Evolutionary conservation across 2,888 invertebrate genomes (phyloP).

Genomic region (Clostera curtula): DNA sequence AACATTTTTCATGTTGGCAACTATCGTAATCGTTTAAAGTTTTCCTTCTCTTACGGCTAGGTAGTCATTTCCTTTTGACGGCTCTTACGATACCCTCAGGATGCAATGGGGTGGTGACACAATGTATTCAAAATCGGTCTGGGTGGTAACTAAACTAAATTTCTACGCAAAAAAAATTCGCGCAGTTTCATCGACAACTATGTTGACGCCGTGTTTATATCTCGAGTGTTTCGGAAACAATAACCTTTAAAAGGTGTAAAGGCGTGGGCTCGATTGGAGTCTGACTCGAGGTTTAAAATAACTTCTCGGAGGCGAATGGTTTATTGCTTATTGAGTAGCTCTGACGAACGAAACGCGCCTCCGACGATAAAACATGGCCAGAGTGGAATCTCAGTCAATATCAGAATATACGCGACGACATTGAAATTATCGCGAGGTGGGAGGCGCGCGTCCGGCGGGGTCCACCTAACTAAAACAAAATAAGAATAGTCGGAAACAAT

Average conservation of each 20-base stretch:
- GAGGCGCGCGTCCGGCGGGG: constrained; percentile 54
- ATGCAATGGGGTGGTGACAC: too few relatives aligned
- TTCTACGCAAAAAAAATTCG: too few relatives aligned
- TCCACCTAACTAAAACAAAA: constrained; percentile 59
- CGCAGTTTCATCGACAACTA: too few relatives aligned
- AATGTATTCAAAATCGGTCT: too few relatives aligned
- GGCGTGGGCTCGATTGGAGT: constrained; percentile 59
- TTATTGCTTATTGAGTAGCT: constrained; percentile 73
- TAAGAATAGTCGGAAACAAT: constrained; percentile 68
- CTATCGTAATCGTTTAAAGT: too few relatives aligned
- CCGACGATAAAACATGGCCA: constrained; percentile 61
- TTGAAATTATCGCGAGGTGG: constrained; percentile 71
- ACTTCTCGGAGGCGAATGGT: constrained; percentile 70
- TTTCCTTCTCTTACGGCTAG: too few relatives aligned
- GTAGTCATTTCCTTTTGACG: constrained; percentile 2
- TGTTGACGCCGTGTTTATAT: too few relatives aligned
- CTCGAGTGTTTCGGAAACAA: constrained; percentile 63
- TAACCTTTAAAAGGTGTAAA: constrained; percentile 73
- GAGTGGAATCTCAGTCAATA: constrained; percentile 70
- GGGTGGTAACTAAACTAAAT: too few relatives aligned
- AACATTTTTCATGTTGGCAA: too few relatives aligned
- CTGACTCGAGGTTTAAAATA: constrained; percentile 62
- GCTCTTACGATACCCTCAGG: background rate
- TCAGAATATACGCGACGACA: constrained; percentile 66
- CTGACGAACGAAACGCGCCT: constrained; percentile 68